Conservation (phyloP, 1,140 invertebrate species). For the Orussus abietinus region DNA sequence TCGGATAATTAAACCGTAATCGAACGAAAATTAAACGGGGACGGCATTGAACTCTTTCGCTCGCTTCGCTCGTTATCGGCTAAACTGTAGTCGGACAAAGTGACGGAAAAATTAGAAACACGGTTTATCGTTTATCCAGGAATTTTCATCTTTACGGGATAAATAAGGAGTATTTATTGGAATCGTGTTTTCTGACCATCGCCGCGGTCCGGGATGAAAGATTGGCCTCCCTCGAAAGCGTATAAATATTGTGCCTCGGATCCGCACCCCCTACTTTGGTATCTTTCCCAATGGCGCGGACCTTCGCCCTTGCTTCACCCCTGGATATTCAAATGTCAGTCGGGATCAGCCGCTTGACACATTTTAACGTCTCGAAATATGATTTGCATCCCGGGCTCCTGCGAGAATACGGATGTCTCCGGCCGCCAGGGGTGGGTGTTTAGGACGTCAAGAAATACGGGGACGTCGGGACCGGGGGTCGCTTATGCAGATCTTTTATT, state of each 20-base stretch:
- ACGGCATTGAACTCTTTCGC: no score
- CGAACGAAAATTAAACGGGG: no score
- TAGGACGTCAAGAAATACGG: constrained; percentile 26
- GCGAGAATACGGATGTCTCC: constrained; percentile 5
- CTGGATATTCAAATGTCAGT: constrained; percentile 54
- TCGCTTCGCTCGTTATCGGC: no score
- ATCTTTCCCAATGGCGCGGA: background rate
- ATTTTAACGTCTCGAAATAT: constrained; percentile 52
- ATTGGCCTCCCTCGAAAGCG: constrained; percentile 17
- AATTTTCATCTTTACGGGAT: no score
- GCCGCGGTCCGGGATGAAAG: constrained; percentile 12
- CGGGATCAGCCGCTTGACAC: constrained; percentile 51
- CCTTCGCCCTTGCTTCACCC: constrained; percentile 16
- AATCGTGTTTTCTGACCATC: no score
- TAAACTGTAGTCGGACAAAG: no score
- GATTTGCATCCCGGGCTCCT: constrained; percentile 38
- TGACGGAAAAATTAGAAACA: no score
- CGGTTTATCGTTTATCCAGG: no score
- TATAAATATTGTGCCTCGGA: constrained; percentile 26
- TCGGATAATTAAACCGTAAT: no score
- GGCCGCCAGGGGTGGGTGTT: no score
- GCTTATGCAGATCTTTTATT: constrained; percentile 47
- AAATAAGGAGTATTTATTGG: no score
- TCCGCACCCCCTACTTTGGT: constrained; percentile 1
- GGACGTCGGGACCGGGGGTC: constrained; percentile 25